Percentiles rank a stretch among this genome's conserved stretches.
These are phyloP conservation scores for Philopotamus ludificatus DNA, from an alignment of 1,140 invertebrate genomes.

Conservation along the genomic window DNA sequence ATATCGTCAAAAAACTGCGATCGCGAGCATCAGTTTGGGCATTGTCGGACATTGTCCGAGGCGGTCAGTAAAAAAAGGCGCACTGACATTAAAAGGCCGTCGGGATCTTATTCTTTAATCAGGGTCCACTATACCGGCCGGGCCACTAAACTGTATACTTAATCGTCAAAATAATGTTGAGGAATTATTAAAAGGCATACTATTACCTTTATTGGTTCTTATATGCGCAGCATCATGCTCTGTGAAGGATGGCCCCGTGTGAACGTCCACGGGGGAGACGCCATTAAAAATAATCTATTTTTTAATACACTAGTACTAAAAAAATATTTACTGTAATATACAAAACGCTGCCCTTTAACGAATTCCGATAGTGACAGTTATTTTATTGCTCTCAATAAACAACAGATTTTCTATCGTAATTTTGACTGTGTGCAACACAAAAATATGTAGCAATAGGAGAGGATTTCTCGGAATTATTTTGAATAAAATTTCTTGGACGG, in stretches of 20 bases:
- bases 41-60: background rate
- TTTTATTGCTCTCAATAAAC: too few relatives aligned
- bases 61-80: background rate
- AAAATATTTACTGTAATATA: background rate
- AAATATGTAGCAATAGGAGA: too few relatives aligned
- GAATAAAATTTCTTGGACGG: too few relatives aligned
- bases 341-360: too few relatives aligned
- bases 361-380: too few relatives aligned
- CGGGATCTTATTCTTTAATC: background rate
- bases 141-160: conserved; percentile 26
- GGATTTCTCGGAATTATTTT: too few relatives aligned
- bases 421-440: too few relatives aligned
- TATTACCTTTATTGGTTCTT: conserved; percentile 1
- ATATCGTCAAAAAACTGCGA: too few relatives aligned
- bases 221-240: background rate
- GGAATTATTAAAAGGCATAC: conserved; percentile 31
- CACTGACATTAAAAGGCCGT: too few relatives aligned
- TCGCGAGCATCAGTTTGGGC: too few relatives aligned
- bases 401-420: too few relatives aligned
- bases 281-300: background rate
- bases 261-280: background rate
- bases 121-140: too few relatives aligned
- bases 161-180: conserved; percentile 28
- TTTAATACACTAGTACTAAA: background rate
- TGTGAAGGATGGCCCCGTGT: background rate